Conservation (phyloP, 2,797 vertebrate species). For the Varecia variegata region DNA sequence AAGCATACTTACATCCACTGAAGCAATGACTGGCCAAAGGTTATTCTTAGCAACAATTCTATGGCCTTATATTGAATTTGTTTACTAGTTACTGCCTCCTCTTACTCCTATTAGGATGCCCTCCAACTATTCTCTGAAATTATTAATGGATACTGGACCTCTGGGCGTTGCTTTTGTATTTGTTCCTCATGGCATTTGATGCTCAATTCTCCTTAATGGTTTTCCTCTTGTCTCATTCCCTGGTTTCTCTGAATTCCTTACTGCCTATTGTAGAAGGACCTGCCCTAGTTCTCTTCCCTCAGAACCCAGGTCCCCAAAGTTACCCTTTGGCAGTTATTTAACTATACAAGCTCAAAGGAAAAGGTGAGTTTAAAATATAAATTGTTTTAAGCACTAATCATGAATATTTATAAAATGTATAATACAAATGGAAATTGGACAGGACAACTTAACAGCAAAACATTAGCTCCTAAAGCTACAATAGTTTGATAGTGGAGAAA, state of each 20-base stretch:
- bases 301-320: neutral
- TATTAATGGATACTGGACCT: neutral
- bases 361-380: neutral
- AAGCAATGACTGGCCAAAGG: neutral
- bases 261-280: neutral
- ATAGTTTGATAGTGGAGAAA: neutral
- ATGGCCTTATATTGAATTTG: neutral
- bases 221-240: neutral
- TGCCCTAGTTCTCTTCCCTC: neutral
- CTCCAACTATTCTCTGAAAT: neutral
- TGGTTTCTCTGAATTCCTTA: neutral
- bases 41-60: neutral
- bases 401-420: neutral
- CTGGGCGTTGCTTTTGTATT: neutral
- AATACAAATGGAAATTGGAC: neutral
- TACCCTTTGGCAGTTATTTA: neutral
- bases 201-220: neutral
- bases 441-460: neutral
- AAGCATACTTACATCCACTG: neutral
- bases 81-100: neutral
- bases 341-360: neutral
- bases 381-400: neutral
- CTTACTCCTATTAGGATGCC: neutral
- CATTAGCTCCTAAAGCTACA: neutral
- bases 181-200: neutral